Evolutionary conservation across 2,797 vertebrate species (phyloP).

Genomic region (Pampus argenteus): DNA sequence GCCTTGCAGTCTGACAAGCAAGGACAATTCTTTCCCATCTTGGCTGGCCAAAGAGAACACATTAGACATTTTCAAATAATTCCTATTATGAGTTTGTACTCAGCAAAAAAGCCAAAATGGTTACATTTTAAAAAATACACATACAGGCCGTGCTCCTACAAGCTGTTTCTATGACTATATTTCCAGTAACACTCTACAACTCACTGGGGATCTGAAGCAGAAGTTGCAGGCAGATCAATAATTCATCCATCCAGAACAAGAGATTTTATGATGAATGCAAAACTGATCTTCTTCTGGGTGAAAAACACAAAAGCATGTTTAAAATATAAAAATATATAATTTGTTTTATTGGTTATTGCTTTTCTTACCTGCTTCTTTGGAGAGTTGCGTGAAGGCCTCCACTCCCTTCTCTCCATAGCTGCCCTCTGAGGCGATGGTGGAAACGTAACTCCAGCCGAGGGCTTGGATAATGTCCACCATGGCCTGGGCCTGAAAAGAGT

Average conservation of each 20-base stretch:
- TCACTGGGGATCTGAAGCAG: slow-evolving; percentile 50
- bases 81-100: background rate
- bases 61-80: slow-evolving; percentile 37
- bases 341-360: background rate
- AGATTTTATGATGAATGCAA: slow-evolving; percentile 59
- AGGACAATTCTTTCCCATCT: slow-evolving; percentile 9
- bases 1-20: slow-evolving; percentile 16
- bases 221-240: slow-evolving; percentile 76
- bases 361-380: slow-evolving; percentile 94
- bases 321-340: slow-evolving; percentile 13
- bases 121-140: slow-evolving; percentile 21
- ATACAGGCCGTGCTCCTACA: slow-evolving; percentile 28
- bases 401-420: slow-evolving; percentile 99
- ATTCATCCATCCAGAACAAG: slow-evolving; percentile 66
- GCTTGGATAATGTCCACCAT: slow-evolving; percentile 98
- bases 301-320: slow-evolving; percentile 27
- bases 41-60: slow-evolving; percentile 27
- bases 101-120: slow-evolving; percentile 11
- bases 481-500: slow-evolving; percentile 99
- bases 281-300: slow-evolving; percentile 35
- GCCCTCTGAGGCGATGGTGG: slow-evolving; percentile 96
- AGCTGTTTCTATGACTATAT: slow-evolving; percentile 55
- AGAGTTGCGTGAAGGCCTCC: slow-evolving; percentile 98
- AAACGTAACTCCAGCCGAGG: slow-evolving; percentile 97
- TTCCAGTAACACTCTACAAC: slow-evolving; percentile 63